Conservation (phyloP, 2,888 invertebrate genomes). For the Lumbricus terrestris region DNA sequence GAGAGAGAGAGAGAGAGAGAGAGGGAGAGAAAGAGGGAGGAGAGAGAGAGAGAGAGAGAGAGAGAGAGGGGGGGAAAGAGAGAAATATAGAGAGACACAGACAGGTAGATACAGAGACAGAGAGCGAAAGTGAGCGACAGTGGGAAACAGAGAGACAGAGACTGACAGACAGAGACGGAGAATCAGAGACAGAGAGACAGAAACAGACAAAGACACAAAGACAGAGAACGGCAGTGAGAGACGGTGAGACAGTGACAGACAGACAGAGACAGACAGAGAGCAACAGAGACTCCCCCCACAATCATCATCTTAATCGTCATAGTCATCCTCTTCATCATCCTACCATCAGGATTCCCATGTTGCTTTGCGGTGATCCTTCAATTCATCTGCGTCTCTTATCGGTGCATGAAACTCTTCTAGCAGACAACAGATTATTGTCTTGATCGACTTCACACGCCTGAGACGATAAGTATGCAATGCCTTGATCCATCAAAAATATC, state of each 20-base stretch:
- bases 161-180: neutral
- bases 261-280: neutral
- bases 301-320: neutral
- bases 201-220: neutral
- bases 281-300: no score
- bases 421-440: neutral
- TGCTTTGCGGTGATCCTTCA: neutral
- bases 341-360: neutral
- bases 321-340: neutral
- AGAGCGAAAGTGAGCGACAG: neutral
- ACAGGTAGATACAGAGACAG: neutral
- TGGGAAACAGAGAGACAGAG: neutral
- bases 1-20: conserved; percentile 9
- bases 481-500: neutral
- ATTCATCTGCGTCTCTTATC: neutral
- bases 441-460: neutral
- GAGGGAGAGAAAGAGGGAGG: neutral
- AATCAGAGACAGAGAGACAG: neutral
- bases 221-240: neutral
- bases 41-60: conserved; percentile 6
- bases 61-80: neutral
- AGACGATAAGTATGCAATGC: no score
- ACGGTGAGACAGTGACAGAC: neutral
- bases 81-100: neutral
- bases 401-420: no score